Conservation (phyloP, 2,797 vertebrate species). For the Muscicapa striata region DNA sequence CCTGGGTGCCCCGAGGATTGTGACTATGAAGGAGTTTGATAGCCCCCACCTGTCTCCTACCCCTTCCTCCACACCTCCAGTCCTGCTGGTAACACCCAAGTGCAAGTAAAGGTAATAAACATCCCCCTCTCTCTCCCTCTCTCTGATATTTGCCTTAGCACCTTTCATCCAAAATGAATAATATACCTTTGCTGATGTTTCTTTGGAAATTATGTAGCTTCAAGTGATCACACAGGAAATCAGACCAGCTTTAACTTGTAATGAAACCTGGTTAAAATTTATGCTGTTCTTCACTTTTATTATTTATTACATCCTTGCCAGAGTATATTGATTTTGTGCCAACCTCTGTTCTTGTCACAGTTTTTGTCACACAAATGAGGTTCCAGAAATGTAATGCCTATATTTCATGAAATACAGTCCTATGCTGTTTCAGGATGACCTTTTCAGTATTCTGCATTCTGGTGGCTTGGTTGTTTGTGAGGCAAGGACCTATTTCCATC, state of each 20-base stretch:
- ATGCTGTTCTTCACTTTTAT: constrained; percentile 67
- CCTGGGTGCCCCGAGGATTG: fast-evolving
- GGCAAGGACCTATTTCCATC: background rate
- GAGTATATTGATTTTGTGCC: constrained; percentile 74
- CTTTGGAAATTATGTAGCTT: constrained; percentile 31
- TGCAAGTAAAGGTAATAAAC: background rate
- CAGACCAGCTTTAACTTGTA: constrained; percentile 55
- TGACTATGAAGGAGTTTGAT: background rate
- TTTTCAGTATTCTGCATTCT: constrained; percentile 69
- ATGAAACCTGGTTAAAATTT: constrained; percentile 65
- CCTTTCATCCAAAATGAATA: constrained; percentile 31
- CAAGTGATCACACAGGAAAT: constrained; percentile 54
- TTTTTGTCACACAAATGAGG: constrained; percentile 73
- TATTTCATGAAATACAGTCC: constrained; percentile 61
- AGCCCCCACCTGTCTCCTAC: background rate
- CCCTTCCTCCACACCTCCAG: background rate
- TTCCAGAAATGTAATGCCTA: constrained; percentile 68
- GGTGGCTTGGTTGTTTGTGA: constrained; percentile 17
- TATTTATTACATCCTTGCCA: constrained; percentile 65
- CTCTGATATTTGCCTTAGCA: constrained; percentile 7
- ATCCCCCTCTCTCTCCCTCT: background rate
- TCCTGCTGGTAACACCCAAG: background rate
- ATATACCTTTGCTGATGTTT: constrained; percentile 29
- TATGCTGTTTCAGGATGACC: constrained; percentile 65
- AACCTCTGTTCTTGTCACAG: constrained; percentile 69